Evolutionary conservation across 1,140 invertebrate species (phyloP).

Genomic region (Tetramorium alpestre): DNA sequence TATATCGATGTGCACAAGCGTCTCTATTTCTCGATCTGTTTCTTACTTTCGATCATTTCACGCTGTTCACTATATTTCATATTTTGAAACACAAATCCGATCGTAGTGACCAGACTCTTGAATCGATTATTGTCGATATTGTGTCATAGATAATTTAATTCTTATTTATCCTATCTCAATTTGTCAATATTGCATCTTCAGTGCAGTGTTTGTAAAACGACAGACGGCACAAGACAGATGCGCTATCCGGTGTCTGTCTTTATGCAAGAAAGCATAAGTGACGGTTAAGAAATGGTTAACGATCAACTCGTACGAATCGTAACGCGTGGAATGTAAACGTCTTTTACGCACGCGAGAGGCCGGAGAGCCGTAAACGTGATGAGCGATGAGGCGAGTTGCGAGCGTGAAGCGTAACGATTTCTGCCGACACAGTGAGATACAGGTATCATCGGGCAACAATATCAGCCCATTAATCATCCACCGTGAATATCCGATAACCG

Average conservation of each 20-base stretch:
- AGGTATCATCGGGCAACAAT: not conserved
- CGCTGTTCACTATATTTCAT: not conserved
- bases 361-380: not conserved
- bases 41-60: not conserved
- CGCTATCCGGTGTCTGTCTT: not conserved
- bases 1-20: too few relatives aligned
- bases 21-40: not conserved
- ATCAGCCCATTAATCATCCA: constrained; percentile 36
- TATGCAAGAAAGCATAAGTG: constrained; percentile 13
- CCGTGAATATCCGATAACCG: constrained; percentile 32
- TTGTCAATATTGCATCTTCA: not conserved
- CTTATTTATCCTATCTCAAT: not conserved
- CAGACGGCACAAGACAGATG: not conserved
- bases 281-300: constrained; percentile 18
- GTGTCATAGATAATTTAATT: not conserved
- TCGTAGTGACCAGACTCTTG: not conserved
- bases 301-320: constrained; percentile 4
- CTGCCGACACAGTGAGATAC: not conserved
- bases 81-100: not conserved
- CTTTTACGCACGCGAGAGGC: not conserved
- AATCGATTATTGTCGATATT: not conserved
- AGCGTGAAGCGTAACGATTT: constrained; percentile 37
- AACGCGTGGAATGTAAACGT: constrained; percentile 27
- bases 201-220: not conserved
- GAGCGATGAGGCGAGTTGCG: constrained; percentile 25